A percentile compares a stretch with the other conserved stretches of the same genome.
These are phyloP conservation scores for Tyrophagus putrescentiae DNA, from an alignment of 1,140 invertebrate genomes.

Conservation along the genomic window DNA sequence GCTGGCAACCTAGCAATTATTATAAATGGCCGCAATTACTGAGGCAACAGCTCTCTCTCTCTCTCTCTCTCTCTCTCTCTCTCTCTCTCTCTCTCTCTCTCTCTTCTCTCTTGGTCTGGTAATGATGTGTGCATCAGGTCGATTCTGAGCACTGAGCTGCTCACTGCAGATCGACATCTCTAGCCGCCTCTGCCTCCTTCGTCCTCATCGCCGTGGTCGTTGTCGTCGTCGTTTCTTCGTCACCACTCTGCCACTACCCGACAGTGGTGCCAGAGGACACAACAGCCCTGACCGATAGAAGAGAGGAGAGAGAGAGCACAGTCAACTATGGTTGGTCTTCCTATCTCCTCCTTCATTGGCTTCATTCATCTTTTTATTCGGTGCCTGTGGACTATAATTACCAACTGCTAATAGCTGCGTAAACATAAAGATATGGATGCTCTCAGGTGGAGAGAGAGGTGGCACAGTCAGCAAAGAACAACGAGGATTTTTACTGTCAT, in stretches of 20 bases:
- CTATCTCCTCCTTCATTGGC: conserved; percentile 5
- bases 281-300: not conserved
- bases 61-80: not conserved
- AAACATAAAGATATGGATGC: conserved; percentile 11
- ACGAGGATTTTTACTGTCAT: too few species aligned
- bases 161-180: too few species aligned
- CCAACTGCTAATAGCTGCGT: conserved; percentile 14
- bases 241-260: not conserved
- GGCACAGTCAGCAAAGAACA: too few species aligned
- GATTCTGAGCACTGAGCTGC: too few species aligned
- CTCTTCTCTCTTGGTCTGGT: too few species aligned
- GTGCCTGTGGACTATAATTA: conserved; percentile 8
- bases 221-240: not conserved
- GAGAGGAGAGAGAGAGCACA: not conserved
- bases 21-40: conserved; percentile 13
- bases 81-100: not conserved
- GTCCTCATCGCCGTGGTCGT: not conserved
- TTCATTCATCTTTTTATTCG: conserved; percentile 9
- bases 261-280: too few species aligned
- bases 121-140: too few species aligned
- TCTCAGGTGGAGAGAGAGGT: too few species aligned
- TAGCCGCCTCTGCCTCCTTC: too few species aligned
- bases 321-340: not conserved
- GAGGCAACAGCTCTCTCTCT: conserved; percentile 1
- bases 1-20: conserved; percentile 8